Conservation (phyloP, 2,888 invertebrate species). For the Leptopilina myrica region DNA sequence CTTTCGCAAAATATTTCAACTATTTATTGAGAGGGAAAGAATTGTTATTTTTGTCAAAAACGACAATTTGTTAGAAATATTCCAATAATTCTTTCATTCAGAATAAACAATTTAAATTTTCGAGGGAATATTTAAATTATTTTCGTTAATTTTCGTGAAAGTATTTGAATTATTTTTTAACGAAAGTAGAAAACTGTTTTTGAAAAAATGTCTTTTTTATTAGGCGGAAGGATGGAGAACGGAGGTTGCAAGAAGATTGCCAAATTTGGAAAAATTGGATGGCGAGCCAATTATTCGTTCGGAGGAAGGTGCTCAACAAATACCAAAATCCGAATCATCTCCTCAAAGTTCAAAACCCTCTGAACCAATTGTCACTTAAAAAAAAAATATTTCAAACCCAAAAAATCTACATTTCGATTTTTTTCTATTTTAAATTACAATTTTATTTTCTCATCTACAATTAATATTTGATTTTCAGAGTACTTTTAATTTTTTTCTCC, state of each 20-base stretch:
- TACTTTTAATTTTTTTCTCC: neutral
- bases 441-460: too few species aligned
- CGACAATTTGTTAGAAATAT: too few species aligned
- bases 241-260: conserved; percentile 85
- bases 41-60: too few species aligned
- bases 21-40: too few species aligned
- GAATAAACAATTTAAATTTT: too few species aligned
- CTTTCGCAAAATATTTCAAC: too few species aligned
- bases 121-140: too few species aligned
- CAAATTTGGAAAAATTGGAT: conserved; percentile 87
- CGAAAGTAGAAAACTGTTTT: too few species aligned
- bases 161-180: too few species aligned
- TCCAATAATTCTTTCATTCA: too few species aligned
- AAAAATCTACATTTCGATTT: neutral
- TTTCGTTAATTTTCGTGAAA: conserved; percentile 1
- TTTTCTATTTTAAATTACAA: neutral
- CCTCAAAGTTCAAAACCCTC: conserved; percentile 19
- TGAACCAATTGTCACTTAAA: neutral
- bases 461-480: neutral
- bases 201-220: conserved; percentile 37
- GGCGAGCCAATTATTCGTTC: conserved; percentile 87
- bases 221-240: conserved; percentile 83
- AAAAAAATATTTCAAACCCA: neutral
- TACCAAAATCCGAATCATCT: conserved; percentile 27
- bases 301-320: conserved; percentile 59